phyloP scores from a whole-genome alignment of 2,113 vertebrate genomes.

The Bos indicus region DNA sequence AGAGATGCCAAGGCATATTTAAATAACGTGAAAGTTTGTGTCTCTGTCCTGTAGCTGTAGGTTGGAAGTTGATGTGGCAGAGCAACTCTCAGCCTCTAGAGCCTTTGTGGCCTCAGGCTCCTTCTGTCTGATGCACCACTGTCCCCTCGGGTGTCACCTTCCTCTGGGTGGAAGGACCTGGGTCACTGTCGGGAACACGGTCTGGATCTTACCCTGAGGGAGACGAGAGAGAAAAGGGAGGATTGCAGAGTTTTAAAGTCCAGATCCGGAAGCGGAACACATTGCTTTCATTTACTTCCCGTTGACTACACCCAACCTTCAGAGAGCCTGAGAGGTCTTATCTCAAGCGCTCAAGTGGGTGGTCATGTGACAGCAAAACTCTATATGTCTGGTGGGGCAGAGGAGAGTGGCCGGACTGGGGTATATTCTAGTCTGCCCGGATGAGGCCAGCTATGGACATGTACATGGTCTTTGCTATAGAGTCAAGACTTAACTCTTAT shows the following conservation, averaged over 20 bases:
- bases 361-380: neutral
- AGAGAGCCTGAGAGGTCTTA: neutral
- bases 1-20: no score
- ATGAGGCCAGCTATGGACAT: no score
- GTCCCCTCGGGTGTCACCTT: neutral
- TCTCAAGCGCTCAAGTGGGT: neutral
- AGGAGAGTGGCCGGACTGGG: neutral
- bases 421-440: rapidly evolving
- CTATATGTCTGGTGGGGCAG: neutral
- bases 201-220: neutral
- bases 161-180: neutral
- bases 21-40: neutral
- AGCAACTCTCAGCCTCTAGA: neutral
- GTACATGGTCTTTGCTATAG: rapidly evolving
- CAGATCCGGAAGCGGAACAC: neutral
- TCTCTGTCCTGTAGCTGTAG: neutral
- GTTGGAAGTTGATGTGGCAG: neutral
- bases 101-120: rapidly evolving
- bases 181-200: neutral
- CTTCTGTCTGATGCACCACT: neutral
- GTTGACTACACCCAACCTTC: neutral
- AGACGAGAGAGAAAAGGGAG: neutral
- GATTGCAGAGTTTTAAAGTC: neutral
- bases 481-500: neutral
- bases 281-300: neutral